A percentile compares a stretch with the other conserved stretches of the same genome.
Conservation (phyloP, 2,113 vertebrate genomes). For the Corythornis madagascariensis region DNA sequence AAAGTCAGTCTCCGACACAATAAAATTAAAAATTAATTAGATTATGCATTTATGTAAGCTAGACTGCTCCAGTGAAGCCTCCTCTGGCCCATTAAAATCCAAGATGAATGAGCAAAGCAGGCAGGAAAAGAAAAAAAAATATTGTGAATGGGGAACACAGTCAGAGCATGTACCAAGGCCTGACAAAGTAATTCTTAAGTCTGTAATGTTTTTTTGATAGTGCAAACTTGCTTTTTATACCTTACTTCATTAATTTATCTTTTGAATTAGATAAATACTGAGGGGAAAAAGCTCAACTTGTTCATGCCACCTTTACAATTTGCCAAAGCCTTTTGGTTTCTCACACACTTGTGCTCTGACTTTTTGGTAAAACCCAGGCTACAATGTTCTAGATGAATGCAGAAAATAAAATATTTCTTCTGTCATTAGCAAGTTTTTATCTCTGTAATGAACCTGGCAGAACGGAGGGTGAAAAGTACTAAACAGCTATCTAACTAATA, state of each 20-base stretch:
- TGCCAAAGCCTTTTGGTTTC: background rate
- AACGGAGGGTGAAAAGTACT: background rate
- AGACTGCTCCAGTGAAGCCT: background rate
- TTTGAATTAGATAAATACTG: background rate
- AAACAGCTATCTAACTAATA: background rate
- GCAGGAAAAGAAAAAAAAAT: background rate
- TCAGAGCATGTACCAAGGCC: background rate
- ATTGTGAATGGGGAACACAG: fast-evolving
- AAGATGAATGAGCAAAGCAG: background rate
- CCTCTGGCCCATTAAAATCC: background rate
- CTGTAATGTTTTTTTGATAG: background rate
- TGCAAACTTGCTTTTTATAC: background rate
- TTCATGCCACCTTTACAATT: background rate
- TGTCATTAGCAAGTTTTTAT: background rate
- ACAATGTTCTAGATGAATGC: background rate
- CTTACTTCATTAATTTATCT: background rate
- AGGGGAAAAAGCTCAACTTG: background rate
- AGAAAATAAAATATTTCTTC: background rate
- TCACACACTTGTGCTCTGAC: background rate
- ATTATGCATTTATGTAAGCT: background rate
- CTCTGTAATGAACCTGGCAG: background rate
- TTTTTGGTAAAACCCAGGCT: background rate
- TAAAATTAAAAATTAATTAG: background rate
- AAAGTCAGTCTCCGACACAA: background rate
- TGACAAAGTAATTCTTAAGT: background rate